Evolutionary conservation across 2,797 vertebrate species (phyloP), one percentile per base, ranked within the genome.

Genomic region (Sebastolobus altivelis): DNA sequence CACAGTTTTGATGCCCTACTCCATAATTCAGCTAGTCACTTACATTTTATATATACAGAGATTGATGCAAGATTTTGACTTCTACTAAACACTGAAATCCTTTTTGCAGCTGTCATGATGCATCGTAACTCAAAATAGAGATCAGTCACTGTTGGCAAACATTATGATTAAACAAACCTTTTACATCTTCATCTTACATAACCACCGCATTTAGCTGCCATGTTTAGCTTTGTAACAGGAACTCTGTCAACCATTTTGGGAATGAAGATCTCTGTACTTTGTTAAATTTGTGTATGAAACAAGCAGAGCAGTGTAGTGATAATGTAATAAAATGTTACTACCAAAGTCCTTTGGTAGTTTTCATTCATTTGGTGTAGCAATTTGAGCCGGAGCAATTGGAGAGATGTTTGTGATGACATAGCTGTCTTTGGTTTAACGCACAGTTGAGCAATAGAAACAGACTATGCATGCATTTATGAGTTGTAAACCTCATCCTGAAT

Each of bases 21-120:
- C 74, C 81, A 67, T 88, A 86, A 88, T 88, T 89, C 65, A 84
- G 49, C n/a, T n/a, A 13, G 43, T 86, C 60, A 84, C 58, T 80
- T 72, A 61, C 25, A 69, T 82, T 85, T 72, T 35, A 68, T 80
- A 52, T 85, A 40, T 60, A 46, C 75, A 79, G 18, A 80, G 46
- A 71, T 77, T 86, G 72, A 59, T 82, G 81, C 49, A 67, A 80
- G 65, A 81, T 81, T 81, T 62, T 63, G 7, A 82, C 71, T 75
- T 72, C 18, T 9, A 6, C 31, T 68, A 58, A 72, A 73, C 76
- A 77, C 46, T 31, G 16, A 65, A 88, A 85, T 88, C 79, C 71
- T 89, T 81, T 86, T 66, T 85, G 68, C 79, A 75, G 58, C 76
- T 71, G 72, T 82, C 85, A 75, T 52, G 33, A 25, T 55, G 49